phyloP scores from a whole-genome alignment of 2,113 vertebrate genomes.

The Alouatta palliata region DNA sequence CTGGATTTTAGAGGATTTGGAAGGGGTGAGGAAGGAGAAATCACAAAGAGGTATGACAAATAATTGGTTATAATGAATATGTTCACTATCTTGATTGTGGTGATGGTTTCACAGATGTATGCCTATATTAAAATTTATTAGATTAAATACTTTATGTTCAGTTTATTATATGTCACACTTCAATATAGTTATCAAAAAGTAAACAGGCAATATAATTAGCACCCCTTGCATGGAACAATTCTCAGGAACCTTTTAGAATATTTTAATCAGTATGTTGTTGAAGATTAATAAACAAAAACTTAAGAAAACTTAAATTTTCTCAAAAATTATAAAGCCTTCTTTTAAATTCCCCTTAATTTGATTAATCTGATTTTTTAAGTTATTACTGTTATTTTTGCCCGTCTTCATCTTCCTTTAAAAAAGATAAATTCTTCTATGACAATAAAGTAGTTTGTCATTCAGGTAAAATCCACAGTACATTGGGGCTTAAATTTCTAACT shows the following conservation, averaged over 20 bases:
- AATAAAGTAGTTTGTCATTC: not conserved
- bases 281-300: conserved; percentile 20
- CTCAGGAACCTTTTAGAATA: conserved; percentile 29
- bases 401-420: conserved; percentile 22
- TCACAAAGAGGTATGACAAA: not conserved
- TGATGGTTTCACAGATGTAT: not conserved
- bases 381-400: not conserved
- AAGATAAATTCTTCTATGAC: not conserved
- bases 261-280: conserved; percentile 34
- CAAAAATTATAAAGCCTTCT: not conserved
- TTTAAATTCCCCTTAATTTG: not conserved
- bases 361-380: not conserved
- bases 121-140: not conserved
- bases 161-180: not conserved
- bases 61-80: not conserved
- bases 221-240: not conserved
- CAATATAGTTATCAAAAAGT: not conserved
- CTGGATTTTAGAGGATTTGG: not conserved
- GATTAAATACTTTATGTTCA: not conserved
- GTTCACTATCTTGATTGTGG: not conserved
- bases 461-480: not conserved
- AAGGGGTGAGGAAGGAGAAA: not conserved
- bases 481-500: conserved; percentile 9
- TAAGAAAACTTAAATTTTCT: not conserved
- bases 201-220: not conserved